Base-by-base conservation (phyloP, 1,140 invertebrate species). In the Andrena cerasifolii region DNA sequence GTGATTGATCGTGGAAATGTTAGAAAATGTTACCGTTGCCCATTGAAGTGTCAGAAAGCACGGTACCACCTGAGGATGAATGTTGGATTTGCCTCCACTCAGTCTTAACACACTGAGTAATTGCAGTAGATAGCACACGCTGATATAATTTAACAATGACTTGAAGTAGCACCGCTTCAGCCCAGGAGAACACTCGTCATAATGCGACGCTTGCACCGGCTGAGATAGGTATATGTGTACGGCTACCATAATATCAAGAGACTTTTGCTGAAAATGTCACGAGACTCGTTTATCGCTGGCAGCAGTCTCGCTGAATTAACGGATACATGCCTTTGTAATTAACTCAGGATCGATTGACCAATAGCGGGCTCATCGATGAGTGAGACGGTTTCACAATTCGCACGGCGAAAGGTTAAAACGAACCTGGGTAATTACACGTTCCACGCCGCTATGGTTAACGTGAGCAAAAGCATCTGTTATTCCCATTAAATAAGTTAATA, bases 401-500 rank as follows among this genome's bases (percentile, higher is more conserved):
- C 71, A 75, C 66, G 43, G 65, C 68, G 10, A 82, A 85, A 85
- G 71, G 79, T 82, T 84, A 78, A 66, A 49, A 74, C 74, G 28
- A 67, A 45, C 65, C 33, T 51, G 10, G 40, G 56, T 85, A 85
- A 85, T 85, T 85, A 76, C 76, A 85, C 58, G 79, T 43, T 85
- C 75, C 59, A 53, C 47, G 47, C 51, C 26, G 53, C 47, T 7
- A 49, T 1, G 28, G 12, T 7, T n/a, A 49, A 70, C 62, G 73
- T 66, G 53, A 83, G 59, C 47, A 66, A 73, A n/a, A 67, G 56
- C 62, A 40, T 36, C 31, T 72, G 49, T 85, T 84, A 84, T 86
- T 76, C 63, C 56, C 79, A 80, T 86, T 84, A 84, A 79, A 82
- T 86, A 79, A 86, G 83, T 86, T 79, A 79, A 83, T 77, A 70